phyloP scores from a whole-genome alignment of 2,888 invertebrate species.

The Lycia hirtaria region DNA sequence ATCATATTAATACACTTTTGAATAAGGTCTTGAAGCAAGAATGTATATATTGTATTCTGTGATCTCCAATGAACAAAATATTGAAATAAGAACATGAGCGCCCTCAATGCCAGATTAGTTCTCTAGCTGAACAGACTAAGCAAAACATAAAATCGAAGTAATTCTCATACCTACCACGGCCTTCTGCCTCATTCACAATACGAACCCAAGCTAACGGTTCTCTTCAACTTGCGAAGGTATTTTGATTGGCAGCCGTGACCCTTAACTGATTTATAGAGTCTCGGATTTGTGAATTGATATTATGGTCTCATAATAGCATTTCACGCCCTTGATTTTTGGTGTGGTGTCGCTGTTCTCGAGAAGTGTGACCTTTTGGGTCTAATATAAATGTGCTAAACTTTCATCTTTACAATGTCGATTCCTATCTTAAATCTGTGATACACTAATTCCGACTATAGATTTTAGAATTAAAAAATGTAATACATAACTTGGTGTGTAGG shows the following conservation, averaged over 20 bases:
- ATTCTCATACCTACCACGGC: conserved; percentile 2
- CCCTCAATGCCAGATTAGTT: too few species aligned
- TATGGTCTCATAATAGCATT: conserved; percentile 41
- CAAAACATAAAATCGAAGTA: neutral
- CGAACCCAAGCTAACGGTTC: conserved; percentile 47
- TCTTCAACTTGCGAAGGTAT: conserved; percentile 64
- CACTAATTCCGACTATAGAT: too few species aligned
- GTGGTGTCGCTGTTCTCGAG: conserved; percentile 41
- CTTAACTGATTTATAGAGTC: conserved; percentile 54
- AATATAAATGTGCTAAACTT: conserved; percentile 31
- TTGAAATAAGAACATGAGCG: too few species aligned
- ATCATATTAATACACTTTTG: too few species aligned
- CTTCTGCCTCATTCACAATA: conserved; percentile 26
- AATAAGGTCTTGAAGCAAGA: too few species aligned
- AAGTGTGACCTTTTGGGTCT: conserved; percentile 18
- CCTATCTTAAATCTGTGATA: conserved; percentile 18
- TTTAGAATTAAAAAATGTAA: too few species aligned
- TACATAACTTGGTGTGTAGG: too few species aligned
- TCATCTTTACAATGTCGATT: conserved; percentile 33
- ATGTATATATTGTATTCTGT: too few species aligned
- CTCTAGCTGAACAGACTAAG: too few species aligned
- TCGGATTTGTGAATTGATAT: conserved; percentile 46
- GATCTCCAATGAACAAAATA: too few species aligned
- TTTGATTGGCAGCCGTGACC: conserved; percentile 67
- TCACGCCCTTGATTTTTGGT: conserved; percentile 44